Conservation (phyloP, 2,113 vertebrate species). For the Emydura subglobosa region DNA sequence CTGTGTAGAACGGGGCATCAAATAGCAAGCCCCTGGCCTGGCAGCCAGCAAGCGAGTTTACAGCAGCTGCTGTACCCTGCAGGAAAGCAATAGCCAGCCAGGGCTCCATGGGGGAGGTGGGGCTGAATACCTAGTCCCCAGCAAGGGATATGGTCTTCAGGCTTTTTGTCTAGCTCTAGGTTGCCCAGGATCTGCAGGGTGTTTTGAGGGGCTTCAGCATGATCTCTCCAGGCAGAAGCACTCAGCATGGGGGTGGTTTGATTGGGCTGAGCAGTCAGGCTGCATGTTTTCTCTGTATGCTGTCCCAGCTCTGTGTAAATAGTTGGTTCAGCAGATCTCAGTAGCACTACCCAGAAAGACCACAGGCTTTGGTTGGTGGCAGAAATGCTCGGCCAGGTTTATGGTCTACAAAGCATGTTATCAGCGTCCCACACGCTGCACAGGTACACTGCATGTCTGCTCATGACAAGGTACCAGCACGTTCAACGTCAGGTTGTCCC, state of each 20-base stretch:
- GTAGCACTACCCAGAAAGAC: neutral
- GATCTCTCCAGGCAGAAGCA: neutral
- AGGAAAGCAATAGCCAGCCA: neutral
- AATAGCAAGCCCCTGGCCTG: neutral
- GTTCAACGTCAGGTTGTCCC: neutral
- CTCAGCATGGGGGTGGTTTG: neutral
- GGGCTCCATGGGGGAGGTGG: neutral
- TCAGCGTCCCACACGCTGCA: neutral
- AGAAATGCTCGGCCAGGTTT: neutral
- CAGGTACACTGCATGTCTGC: neutral
- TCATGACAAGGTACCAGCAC: neutral
- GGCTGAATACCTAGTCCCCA: neutral
- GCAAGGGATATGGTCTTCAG: neutral
- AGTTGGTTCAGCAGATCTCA: neutral
- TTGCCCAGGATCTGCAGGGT: neutral
- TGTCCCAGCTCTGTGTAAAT: neutral
- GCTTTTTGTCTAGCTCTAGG: neutral
- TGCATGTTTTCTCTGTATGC: neutral
- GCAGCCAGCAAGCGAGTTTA: neutral
- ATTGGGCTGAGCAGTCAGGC: no score
- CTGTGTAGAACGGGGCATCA: neutral
- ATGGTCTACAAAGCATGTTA: neutral
- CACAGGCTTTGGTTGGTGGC: neutral
- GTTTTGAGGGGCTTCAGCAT: neutral
- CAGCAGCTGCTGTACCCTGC: neutral